Conservation (phyloP, 2,113 vertebrate species). For the Chaetops frenatus region DNA sequence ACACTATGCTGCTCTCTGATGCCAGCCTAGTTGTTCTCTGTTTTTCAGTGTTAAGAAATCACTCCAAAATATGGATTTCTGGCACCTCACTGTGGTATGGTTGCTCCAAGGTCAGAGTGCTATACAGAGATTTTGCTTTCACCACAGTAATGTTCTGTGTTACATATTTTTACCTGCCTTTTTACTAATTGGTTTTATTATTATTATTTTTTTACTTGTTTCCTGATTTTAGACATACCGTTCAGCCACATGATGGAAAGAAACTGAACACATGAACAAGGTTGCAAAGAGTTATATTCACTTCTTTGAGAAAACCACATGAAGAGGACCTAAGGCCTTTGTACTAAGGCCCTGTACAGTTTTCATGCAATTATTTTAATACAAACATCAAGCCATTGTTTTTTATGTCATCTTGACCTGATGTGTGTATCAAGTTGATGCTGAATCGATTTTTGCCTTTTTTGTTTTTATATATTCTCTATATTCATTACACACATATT, state of each 20-base stretch:
- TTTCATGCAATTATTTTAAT: neutral
- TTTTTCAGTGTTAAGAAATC: neutral
- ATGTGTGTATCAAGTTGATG: neutral
- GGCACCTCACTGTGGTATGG: neutral
- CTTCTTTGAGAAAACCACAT: neutral
- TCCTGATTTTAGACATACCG: neutral
- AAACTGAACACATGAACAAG: neutral
- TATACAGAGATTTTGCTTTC: neutral
- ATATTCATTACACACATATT: neutral
- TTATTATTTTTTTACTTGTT: neutral
- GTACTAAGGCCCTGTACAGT: neutral
- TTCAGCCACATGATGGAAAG: neutral
- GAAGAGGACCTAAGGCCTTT: neutral
- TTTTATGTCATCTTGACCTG: neutral
- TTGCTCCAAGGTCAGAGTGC: neutral
- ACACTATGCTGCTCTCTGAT: rapidly evolving
- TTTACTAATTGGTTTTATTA: neutral
- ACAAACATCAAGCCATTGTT: neutral
- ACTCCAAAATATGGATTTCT: neutral
- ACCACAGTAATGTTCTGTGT: neutral
- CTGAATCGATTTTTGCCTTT: neutral
- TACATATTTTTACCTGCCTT: neutral
- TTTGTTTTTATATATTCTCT: neutral
- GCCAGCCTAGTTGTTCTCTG: neutral
- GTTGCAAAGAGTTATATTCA: neutral